phyloP scores from a whole-genome alignment of 2,888 invertebrate species.

The Dryomyza anilis region DNA sequence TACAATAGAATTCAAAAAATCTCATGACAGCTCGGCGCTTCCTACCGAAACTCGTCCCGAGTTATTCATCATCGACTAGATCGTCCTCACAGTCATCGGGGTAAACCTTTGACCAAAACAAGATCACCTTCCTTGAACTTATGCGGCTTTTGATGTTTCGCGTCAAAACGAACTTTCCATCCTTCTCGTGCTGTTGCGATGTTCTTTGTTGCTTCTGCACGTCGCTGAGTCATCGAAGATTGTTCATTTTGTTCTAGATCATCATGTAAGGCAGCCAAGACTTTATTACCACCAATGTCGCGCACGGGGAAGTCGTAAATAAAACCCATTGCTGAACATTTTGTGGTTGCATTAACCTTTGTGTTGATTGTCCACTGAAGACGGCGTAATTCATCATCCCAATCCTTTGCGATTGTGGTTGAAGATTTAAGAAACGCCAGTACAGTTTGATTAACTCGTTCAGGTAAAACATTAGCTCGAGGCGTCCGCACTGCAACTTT shows the following conservation, averaged over 20 bases:
- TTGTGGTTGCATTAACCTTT: conserved; percentile 13
- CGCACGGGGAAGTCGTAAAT: conserved; percentile 22
- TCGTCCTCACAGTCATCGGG: too few relatives aligned
- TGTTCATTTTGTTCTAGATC: not conserved
- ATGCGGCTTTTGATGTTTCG: conserved; percentile 22
- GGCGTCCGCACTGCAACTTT: conserved; percentile 27
- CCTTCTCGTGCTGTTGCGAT: conserved; percentile 8
- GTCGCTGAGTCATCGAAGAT: not conserved
- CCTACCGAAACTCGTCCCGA: too few relatives aligned
- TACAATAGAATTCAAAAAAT: too few relatives aligned
- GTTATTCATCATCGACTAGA: too few relatives aligned
- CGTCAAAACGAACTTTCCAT: conserved; percentile 22
- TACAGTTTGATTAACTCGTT: conserved; percentile 24
- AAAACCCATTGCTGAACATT: too few relatives aligned
- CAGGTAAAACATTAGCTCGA: conserved; percentile 20
- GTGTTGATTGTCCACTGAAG: conserved; percentile 26
- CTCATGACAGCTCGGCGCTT: too few relatives aligned
- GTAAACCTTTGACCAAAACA: too few relatives aligned
- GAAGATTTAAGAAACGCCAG: conserved; percentile 14
- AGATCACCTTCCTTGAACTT: conserved; percentile 23
- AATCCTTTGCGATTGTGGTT: conserved; percentile 5
- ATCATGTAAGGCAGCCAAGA: conserved; percentile 22
- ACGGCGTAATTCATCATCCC: conserved; percentile 15
- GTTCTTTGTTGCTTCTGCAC: conserved; percentile 11
- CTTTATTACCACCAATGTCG: conserved; percentile 25